Evolutionary conservation across 2,888 invertebrate species (phyloP).

Genomic region (Matsumyia berberina): DNA sequence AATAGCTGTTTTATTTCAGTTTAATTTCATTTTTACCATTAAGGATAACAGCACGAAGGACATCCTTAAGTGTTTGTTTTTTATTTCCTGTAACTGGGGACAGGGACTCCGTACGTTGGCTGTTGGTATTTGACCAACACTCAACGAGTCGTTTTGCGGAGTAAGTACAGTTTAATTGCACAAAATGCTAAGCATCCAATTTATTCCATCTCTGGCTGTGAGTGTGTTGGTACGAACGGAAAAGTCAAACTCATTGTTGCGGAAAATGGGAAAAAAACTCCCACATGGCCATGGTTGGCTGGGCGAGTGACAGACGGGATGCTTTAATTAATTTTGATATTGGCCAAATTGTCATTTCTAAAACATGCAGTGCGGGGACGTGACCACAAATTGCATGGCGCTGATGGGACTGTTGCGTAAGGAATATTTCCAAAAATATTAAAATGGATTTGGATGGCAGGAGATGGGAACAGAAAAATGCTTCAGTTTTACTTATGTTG

Average conservation of each 20-base stretch:
- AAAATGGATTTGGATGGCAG: no score
- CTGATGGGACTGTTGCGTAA: background rate
- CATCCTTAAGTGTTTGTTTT: slow-evolving; percentile 65
- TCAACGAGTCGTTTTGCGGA: slow-evolving; percentile 50
- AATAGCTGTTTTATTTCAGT: slow-evolving; percentile 54
- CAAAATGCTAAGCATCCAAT: slow-evolving; percentile 55
- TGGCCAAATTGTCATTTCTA: slow-evolving; percentile 38
- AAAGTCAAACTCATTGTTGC: slow-evolving; percentile 50
- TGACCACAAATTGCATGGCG: slow-evolving; percentile 32
- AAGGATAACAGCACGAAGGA: slow-evolving; percentile 57
- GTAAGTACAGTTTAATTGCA: slow-evolving; percentile 62
- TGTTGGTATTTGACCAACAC: slow-evolving; percentile 59
- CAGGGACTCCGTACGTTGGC: slow-evolving; percentile 4
- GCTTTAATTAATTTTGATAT: slow-evolving; percentile 67
- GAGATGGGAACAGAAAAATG: no score
- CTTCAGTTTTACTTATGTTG: no score
- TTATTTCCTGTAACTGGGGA: slow-evolving; percentile 38
- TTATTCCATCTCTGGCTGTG: slow-evolving; percentile 26
- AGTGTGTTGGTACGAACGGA: background rate
- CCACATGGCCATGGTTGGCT: slow-evolving; percentile 44
- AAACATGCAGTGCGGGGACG: slow-evolving; percentile 37
- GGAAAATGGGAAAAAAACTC: slow-evolving; percentile 55
- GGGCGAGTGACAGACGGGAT: slow-evolving; percentile 48
- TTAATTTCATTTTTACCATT: slow-evolving; percentile 69
- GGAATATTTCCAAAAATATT: background rate